phyloP scores from a whole-genome alignment of 1,140 invertebrate genomes.

The Bombus confusus region DNA sequence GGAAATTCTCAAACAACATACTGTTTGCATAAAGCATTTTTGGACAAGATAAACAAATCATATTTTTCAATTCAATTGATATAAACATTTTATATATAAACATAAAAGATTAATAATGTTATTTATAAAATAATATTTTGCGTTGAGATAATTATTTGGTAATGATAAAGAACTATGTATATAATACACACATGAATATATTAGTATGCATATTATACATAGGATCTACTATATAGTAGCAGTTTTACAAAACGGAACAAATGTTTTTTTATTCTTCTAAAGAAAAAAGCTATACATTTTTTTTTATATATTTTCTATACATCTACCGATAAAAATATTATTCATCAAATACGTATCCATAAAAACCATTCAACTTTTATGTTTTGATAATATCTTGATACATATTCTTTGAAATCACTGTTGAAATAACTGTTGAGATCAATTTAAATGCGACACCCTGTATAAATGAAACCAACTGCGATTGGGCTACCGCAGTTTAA shows the following conservation, averaged over 20 bases:
- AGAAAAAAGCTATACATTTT: too few relatives aligned
- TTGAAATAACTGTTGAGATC: not conserved
- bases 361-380: too few relatives aligned
- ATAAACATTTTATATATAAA: not conserved
- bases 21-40: not conserved
- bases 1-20: not conserved
- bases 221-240: too few relatives aligned
- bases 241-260: too few relatives aligned
- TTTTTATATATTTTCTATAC: too few relatives aligned
- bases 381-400: not conserved
- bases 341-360: too few relatives aligned
- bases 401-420: not conserved
- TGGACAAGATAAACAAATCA: constrained; percentile 4
- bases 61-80: not conserved
- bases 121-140: not conserved
- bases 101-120: not conserved
- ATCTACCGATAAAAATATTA: too few relatives aligned
- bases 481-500: not conserved
- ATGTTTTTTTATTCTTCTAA: too few relatives aligned
- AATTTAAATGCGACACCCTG: not conserved
- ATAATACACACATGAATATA: too few relatives aligned
- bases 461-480: too few relatives aligned
- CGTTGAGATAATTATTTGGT: too few relatives aligned
- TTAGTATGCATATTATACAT: too few relatives aligned
- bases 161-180: not conserved